Conservation (phyloP, 2,113 vertebrate genomes). For the Hippocampus comes region DNA sequence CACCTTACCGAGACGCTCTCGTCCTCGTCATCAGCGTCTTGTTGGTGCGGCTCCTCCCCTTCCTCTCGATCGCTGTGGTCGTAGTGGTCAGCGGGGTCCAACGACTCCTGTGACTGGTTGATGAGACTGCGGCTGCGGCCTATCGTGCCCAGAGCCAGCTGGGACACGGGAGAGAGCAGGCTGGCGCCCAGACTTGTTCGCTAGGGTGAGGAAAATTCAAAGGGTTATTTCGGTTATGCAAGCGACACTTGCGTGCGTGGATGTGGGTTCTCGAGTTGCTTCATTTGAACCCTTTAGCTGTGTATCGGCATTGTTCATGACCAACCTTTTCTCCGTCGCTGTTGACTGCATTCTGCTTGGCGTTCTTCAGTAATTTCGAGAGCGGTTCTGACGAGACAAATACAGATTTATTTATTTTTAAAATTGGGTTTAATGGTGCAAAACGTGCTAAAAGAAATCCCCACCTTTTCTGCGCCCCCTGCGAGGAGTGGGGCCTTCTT, state of each 20-base stretch:
- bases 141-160: slow-evolving; percentile 73
- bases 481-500: slow-evolving; percentile 77
- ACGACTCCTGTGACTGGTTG: slow-evolving; percentile 74
- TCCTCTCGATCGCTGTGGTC: slow-evolving; percentile 77
- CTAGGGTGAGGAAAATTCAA: slow-evolving; percentile 47
- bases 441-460: not conserved
- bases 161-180: slow-evolving; percentile 74
- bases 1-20: slow-evolving; percentile 74
- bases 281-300: not conserved
- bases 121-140: slow-evolving; percentile 76
- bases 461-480: slow-evolving; percentile 90
- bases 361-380: slow-evolving; percentile 85
- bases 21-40: slow-evolving; percentile 83
- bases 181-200: slow-evolving; percentile 71
- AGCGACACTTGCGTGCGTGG: not conserved
- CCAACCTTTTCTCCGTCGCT: slow-evolving; percentile 88
- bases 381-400: slow-evolving; percentile 80
- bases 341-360: slow-evolving; percentile 82
- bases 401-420: not conserved
- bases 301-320: not conserved
- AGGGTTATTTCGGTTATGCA: not conserved
- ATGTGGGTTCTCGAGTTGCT: not conserved
- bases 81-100: slow-evolving; percentile 72
- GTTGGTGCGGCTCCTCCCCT: slow-evolving; percentile 69
- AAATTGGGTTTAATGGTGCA: not conserved